Conservation (phyloP, 2,797 vertebrate genomes). For the Gephyroberyx darwinii region DNA sequence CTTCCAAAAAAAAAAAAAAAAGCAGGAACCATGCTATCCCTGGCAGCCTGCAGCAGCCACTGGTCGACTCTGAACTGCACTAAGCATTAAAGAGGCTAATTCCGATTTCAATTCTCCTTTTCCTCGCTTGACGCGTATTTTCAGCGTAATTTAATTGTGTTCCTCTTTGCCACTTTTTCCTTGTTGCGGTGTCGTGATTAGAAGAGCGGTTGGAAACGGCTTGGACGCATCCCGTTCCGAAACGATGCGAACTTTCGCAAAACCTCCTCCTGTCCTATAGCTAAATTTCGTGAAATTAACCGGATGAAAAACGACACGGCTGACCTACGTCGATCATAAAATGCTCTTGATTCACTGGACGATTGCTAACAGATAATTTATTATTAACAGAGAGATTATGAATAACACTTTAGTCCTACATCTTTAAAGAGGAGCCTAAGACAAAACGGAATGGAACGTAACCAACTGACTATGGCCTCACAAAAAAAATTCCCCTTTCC, state of each 20-base stretch:
- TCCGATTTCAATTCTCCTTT: neutral
- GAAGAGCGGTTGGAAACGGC: slow-evolving; percentile 41
- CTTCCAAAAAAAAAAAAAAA: neutral
- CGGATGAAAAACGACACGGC: neutral
- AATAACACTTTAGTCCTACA: neutral
- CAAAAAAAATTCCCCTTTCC: slow-evolving; percentile 59
- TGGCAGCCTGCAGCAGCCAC: slow-evolving; percentile 59
- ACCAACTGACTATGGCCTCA: slow-evolving; percentile 34
- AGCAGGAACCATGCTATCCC: slow-evolving; percentile 56
- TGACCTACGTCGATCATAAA: too few species aligned
- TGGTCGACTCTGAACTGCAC: neutral
- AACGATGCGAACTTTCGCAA: neutral
- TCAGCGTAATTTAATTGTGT: slow-evolving; percentile 2
- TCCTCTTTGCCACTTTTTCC: slow-evolving; percentile 63
- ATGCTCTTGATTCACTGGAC: accelerated
- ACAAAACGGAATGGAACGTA: slow-evolving; percentile 42
- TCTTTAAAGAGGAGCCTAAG: neutral
- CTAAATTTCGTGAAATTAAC: neutral
- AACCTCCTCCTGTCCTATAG: neutral
- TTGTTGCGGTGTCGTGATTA: slow-evolving; percentile 54
- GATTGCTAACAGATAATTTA: neutral
- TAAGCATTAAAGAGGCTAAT: accelerated
- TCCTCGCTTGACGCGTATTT: neutral
- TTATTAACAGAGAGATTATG: too few species aligned
- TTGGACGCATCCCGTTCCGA: slow-evolving; percentile 60